A percentile compares a stretch with the other conserved stretches of the same genome.
phyloP scores from a whole-genome alignment of 2,888 invertebrate genomes.

The Frankliniella intonsa region DNA sequence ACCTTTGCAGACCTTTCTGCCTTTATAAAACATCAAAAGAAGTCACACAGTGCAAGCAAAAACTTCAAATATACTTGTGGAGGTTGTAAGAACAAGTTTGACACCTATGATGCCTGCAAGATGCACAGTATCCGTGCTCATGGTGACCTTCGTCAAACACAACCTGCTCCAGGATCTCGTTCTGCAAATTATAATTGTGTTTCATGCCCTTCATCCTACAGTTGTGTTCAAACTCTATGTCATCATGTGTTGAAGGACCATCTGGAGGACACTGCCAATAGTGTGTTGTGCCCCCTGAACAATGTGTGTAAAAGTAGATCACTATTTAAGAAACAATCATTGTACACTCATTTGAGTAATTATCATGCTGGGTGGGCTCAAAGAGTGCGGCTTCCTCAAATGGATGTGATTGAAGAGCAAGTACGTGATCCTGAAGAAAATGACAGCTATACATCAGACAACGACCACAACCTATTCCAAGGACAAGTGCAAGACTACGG shows the following conservation, averaged over 20 bases:
- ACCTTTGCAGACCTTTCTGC: too few relatives aligned
- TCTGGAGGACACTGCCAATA: background rate
- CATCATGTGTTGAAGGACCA: background rate
- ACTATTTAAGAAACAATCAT: background rate
- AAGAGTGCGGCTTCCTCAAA: background rate
- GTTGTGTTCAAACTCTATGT: background rate
- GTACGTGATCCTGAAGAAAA: background rate
- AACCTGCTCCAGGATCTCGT: background rate
- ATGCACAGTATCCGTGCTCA: background rate
- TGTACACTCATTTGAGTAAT: background rate
- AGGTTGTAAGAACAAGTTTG: background rate
- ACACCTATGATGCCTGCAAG: background rate
- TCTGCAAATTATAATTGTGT: background rate
- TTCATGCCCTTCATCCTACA: background rate
- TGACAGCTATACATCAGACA: background rate
- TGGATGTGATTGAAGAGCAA: background rate
- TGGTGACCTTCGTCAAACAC: background rate
- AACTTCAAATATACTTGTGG: background rate
- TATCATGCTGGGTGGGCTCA: background rate
- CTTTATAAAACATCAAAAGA: too few relatives aligned
- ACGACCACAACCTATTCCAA: background rate
- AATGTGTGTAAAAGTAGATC: background rate
- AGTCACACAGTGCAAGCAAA: background rate
- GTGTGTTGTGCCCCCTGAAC: background rate
- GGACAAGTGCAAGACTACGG: background rate